Evolutionary conservation across 2,113 vertebrate genomes (phyloP), one percentile per base, ranked within the genome.

Genomic region (Prietella phreatophila): DNA sequence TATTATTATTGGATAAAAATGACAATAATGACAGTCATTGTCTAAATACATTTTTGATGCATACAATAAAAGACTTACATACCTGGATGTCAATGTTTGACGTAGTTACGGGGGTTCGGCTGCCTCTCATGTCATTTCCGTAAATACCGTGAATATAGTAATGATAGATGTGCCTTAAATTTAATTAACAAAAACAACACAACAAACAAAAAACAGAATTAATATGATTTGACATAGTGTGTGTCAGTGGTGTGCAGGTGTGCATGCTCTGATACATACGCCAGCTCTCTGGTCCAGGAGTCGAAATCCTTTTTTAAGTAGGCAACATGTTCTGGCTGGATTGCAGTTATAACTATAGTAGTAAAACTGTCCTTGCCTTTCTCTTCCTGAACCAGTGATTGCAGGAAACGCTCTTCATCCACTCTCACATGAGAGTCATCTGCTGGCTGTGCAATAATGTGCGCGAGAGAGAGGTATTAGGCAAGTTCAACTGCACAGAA

Each of bases 81-180:
- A 97, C 98, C 96, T 96, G 93, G 92, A 99, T 97, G 85, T 98
- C 95, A 0, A 98, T 96, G 85, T 96, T 95, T 84, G 93, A 92
- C 69, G 86, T 90, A 78, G 88, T 55, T 76, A 91, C 92, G 56
- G 83, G 0, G 25, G 93, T 92, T 89, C 88, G 85, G 17, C 10
- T 67, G 13, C 67, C 15, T 25, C 3, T 92, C 63, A 76, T 53
- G 88, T 95, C 92, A 85, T 97, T 97, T 92, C 97, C 97, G 92
- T 96, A 94, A 82, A 94, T 92, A 78, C 98, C 98, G 86, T 99
- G 97, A 90, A 99, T 95, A 90, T 99, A 99, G 90, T 99, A 99
- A 93, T 99, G 98, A 93, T 99, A 99, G 78, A 97, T 95, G 92
- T 99, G 96, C 76, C 98, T 99, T 92, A 47, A 84, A 88, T n/a